These are phyloP conservation scores for Hormiphora californensis DNA, from an alignment of 37 sponge, comb jelly and placozoan species.

Conservation along the genomic window DNA sequence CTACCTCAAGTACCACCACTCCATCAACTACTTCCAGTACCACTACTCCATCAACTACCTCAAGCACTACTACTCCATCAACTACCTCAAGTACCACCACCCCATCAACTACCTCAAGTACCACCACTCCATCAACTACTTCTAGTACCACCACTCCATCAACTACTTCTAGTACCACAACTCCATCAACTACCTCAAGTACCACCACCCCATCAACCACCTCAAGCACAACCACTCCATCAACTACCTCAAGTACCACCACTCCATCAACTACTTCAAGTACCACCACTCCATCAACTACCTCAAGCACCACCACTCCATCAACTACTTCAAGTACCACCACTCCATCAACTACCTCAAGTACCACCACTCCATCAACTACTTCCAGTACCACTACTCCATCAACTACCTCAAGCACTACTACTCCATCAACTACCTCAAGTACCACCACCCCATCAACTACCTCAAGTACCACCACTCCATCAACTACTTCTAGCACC, in stretches of 20 bases:
- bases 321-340: background rate
- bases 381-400: background rate
- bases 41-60: conserved; percentile 2
- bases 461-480: background rate
- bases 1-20: background rate
- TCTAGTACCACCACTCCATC: background rate
- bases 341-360: background rate
- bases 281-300: background rate
- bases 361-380: no score
- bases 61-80: no score
- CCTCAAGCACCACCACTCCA: background rate
- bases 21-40: background rate
- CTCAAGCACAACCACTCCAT: background rate
- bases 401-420: background rate
- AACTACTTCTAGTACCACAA: no score
- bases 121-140: background rate
- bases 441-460: conserved; percentile 9
- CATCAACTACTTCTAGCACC: conserved; percentile 23
- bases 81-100: no score
- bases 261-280: background rate
- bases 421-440: conserved; percentile 4
- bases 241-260: background rate
- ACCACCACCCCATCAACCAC: background rate
- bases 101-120: no score
- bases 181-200: background rate